phyloP scores from a whole-genome alignment of 2,888 invertebrate genomes.

The Amiota minor region DNA sequence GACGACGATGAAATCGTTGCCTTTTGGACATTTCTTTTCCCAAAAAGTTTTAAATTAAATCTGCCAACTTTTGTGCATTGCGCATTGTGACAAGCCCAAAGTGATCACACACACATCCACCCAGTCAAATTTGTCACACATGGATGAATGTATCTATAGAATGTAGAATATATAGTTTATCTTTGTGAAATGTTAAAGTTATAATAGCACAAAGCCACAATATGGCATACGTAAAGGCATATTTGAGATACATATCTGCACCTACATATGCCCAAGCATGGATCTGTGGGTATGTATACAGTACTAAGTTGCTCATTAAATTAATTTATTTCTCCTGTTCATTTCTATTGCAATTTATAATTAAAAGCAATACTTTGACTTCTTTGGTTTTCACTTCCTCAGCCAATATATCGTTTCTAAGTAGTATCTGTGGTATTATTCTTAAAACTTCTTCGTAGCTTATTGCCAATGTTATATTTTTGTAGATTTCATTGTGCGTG shows the following conservation, averaged over 20 bases:
- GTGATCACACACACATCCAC: neutral
- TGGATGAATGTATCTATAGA: neutral
- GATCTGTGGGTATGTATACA: too few species aligned
- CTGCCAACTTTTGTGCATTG: slow-evolving; percentile 28
- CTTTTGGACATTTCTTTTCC: slow-evolving; percentile 22
- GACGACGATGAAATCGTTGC: slow-evolving; percentile 8
- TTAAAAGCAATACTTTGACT: too few species aligned
- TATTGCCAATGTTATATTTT: too few species aligned
- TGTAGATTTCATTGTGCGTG: too few species aligned
- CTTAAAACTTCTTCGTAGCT: too few species aligned
- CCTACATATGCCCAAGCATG: too few species aligned
- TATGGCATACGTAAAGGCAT: neutral
- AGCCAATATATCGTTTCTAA: too few species aligned
- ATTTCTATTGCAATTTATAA: too few species aligned
- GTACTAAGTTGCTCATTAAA: too few species aligned
- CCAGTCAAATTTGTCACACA: neutral
- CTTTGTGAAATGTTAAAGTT: neutral
- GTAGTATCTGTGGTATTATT: too few species aligned
- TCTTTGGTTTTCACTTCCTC: too few species aligned
- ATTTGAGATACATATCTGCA: neutral
- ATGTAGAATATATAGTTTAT: neutral
- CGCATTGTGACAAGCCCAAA: slow-evolving; percentile 20
- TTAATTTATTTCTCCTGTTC: too few species aligned
- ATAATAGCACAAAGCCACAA: slow-evolving; percentile 1
- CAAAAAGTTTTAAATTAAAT: slow-evolving; percentile 29